phyloP scores from a whole-genome alignment of 2,797 vertebrate genomes.

The Acrossocheilus wenchowensis region DNA sequence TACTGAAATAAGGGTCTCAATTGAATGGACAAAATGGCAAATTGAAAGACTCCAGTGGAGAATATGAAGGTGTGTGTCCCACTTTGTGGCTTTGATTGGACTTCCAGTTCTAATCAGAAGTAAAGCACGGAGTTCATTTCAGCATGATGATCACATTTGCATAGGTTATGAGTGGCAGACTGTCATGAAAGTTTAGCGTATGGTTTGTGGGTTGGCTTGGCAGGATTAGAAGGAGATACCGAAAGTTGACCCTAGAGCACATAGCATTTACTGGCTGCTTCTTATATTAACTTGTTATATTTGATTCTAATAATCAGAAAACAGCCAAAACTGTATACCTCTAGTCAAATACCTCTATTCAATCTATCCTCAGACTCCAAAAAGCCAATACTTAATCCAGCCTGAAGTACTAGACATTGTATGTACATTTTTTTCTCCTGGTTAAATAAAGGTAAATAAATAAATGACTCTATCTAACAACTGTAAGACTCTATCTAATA shows the following conservation, averaged over 20 bases:
- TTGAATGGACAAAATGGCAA: background rate
- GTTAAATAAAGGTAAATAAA: too few species aligned
- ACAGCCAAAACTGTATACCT: background rate
- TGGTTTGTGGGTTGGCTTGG: background rate
- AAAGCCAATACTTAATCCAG: background rate
- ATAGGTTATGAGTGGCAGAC: background rate
- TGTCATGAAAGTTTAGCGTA: background rate
- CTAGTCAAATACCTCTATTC: background rate
- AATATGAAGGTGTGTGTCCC: background rate
- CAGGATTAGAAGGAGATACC: background rate
- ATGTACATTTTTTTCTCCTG: too few species aligned
- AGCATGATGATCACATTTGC: background rate
- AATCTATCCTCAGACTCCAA: background rate
- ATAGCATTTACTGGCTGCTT: background rate
- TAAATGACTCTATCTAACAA: too few species aligned
- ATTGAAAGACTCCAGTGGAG: background rate
- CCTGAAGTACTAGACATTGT: background rate
- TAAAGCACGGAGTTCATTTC: background rate
- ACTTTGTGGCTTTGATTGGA: background rate
- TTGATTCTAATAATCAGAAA: background rate
- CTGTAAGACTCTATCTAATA: too few species aligned
- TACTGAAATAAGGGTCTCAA: background rate
- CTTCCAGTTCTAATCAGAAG: background rate
- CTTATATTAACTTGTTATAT: background rate
- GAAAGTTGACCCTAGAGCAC: background rate